Conservation (phyloP, 1,140 invertebrate genomes). For the Epicauta chinensis region DNA sequence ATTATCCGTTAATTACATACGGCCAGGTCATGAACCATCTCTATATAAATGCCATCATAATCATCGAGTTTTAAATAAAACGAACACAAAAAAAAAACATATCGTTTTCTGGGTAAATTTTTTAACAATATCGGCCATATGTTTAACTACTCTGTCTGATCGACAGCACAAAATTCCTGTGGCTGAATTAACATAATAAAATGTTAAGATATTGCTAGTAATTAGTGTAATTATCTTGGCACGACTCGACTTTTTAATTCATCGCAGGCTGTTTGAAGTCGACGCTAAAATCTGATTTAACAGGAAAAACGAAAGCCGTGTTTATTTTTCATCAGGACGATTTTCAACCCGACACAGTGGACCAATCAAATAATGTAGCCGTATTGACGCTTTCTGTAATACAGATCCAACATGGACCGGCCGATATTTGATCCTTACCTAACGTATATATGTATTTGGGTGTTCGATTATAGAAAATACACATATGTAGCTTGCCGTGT, state of each 20-base stretch:
- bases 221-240: conserved; percentile 25
- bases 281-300: conserved; percentile 29
- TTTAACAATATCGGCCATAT: no score
- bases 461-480: conserved; percentile 38
- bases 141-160: no score
- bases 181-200: no score
- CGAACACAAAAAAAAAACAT: neutral
- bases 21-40: no score
- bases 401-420: neutral
- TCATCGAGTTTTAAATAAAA: neutral
- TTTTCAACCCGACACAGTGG: conserved; percentile 33
- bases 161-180: no score
- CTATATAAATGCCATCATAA: no score
- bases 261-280: conserved; percentile 27
- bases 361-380: conserved; percentile 12
- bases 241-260: conserved; percentile 19
- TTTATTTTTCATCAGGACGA: conserved; percentile 39
- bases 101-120: neutral
- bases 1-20: conserved; percentile 39
- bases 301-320: conserved; percentile 34
- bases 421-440: conserved; percentile 33
- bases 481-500: conserved; percentile 20
- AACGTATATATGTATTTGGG: conserved; percentile 34
- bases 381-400: neutral
- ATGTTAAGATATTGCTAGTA: no score